Base-by-base conservation (phyloP, 1,140 invertebrate species). In the Pygmarrhopalites habei region DNA sequence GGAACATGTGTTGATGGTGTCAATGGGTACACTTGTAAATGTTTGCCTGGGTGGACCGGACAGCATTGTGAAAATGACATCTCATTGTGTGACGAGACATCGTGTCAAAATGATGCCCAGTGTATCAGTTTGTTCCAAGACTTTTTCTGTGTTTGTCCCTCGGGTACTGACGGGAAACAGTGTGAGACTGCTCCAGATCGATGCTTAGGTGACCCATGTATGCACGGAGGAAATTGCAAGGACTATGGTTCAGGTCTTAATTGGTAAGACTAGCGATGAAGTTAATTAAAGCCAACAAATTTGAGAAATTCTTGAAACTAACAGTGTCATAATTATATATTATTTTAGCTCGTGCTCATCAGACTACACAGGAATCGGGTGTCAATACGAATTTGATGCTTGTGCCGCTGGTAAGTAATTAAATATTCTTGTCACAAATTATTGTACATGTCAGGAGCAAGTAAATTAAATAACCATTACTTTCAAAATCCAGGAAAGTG, bases 61-160 rank as follows among this genome's bases (percentile, higher is more conserved):
- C 79, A 82, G 65, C 82, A 85, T 47, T 97, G 94, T 74, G 89
- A 97, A 77, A 79, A 77, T 23, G 90, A 95, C 73, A 85, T 95
- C 60, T 90, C 89, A 63, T 88, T 83, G 55, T 98, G 95, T 73
- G 82, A 85, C 62, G 85, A 83, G 60, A 81, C 81, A 57, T 92
- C 93, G 2, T 98, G 95, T 75, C 86, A 91, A 72, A 96, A 97
- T 76, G 86, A 93, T 72, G 94, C 93, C 21, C 82, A 81, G 21
- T 98, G 95, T 77, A 90, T 95, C 52, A 86, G 95, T 73, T 78
- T 97, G 2, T 95, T 95, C 83, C 84, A 91, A 78, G 94, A 96
- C 72, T 96, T 87, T 75, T 97, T 97, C 84, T 96, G 94, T 73
- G 92, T 95, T n/a, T 94, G 91, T 72, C 91, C 91, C 46, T 92